A percentile compares a stretch with the other conserved stretches of the same genome.
phyloP scores from a whole-genome alignment of 2,797 vertebrate species.

The Spinus pinus region DNA sequence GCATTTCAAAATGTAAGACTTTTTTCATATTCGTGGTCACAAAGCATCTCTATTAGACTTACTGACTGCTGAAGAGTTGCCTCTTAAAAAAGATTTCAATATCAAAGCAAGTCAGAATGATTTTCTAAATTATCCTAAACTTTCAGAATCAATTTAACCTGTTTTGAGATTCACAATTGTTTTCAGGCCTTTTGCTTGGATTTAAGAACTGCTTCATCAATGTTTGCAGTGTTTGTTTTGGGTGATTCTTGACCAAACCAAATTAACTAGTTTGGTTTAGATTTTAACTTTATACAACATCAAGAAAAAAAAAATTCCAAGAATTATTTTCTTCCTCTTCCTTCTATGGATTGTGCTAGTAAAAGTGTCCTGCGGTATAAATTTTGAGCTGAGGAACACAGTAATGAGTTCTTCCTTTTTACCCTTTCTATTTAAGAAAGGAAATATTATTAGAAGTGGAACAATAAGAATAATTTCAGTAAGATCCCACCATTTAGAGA shows the following conservation, averaged over 20 bases:
- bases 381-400: neutral
- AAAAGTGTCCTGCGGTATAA: neutral
- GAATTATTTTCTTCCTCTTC: neutral
- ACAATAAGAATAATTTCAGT: neutral
- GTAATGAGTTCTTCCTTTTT: neutral
- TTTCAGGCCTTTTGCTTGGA: neutral
- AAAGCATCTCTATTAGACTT: neutral
- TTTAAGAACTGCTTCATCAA: neutral
- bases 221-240: neutral
- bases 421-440: neutral
- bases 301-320: neutral
- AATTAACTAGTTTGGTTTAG: neutral
- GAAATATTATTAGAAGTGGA: neutral
- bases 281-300: neutral
- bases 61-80: neutral
- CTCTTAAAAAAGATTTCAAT: neutral
- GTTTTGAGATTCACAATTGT: neutral
- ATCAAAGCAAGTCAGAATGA: neutral
- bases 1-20: neutral
- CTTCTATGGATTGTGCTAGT: neutral
- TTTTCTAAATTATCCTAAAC: neutral
- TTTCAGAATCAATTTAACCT: neutral
- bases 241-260: neutral
- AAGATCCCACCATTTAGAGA: neutral
- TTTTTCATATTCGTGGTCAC: neutral